Evolutionary conservation across 92 coral and sea anemone species (phyloP).

Genomic region (Montipora capitata): DNA sequence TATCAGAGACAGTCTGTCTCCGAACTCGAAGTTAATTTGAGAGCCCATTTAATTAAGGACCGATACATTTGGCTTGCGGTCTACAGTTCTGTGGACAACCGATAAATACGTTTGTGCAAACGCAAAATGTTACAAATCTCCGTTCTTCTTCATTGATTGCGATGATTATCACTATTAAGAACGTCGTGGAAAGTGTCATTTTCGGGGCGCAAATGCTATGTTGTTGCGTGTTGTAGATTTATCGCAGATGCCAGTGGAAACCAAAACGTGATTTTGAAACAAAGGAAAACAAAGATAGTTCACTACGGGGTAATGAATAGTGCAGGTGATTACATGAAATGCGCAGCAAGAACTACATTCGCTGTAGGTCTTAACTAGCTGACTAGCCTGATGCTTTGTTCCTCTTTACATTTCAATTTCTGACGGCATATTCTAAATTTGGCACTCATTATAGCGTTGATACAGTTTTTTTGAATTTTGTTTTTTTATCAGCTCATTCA

Average conservation of each 20-base stretch:
- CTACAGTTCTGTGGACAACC: neutral
- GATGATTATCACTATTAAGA: neutral
- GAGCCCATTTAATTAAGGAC: constrained; percentile 50
- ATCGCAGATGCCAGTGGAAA: constrained; percentile 30
- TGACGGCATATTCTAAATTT: no score
- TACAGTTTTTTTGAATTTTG: neutral
- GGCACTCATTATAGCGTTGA: neutral
- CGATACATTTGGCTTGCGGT: constrained; percentile 44
- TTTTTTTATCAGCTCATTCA: neutral
- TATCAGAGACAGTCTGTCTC: constrained; percentile 59
- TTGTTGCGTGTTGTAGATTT: constrained; percentile 19
- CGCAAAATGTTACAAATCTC: constrained; percentile 1
- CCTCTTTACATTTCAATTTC: neutral
- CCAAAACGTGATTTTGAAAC: constrained; percentile 34
- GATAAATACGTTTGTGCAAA: constrained; percentile 17
- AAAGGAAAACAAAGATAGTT: constrained; percentile 50
- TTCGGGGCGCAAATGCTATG: neutral
- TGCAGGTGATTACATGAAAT: constrained; percentile 7
- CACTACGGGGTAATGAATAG: constrained; percentile 15
- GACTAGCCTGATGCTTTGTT: neutral
- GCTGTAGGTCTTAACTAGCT: no score
- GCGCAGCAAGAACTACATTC: neutral
- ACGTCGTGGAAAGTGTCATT: neutral
- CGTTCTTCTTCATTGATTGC: neutral
- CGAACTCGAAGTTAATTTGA: constrained; percentile 50